phyloP scores from a whole-genome alignment of 2,888 invertebrate genomes.

The Junonia oenone region DNA sequence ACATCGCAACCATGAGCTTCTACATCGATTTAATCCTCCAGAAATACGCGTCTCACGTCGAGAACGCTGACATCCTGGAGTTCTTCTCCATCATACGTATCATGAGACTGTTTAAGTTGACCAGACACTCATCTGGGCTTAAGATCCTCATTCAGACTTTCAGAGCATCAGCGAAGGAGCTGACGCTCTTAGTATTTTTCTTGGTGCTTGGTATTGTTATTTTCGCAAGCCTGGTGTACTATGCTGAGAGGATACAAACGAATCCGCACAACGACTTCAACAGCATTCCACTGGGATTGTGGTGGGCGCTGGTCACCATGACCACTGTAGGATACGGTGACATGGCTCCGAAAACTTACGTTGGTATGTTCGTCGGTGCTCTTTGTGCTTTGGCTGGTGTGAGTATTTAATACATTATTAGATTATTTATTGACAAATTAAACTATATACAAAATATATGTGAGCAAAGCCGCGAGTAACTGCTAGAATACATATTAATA shows the following conservation, averaged over 20 bases:
- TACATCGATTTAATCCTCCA: constrained; percentile 96
- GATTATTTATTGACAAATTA: too few species aligned
- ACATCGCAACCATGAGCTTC: constrained; percentile 98
- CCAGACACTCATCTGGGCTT: constrained; percentile 97
- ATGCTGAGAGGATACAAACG: constrained; percentile 97
- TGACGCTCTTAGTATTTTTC: constrained; percentile 97
- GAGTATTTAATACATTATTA: too few species aligned
- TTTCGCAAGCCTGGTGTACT: constrained; percentile 98
- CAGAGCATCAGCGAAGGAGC: constrained; percentile 97
- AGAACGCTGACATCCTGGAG: constrained; percentile 97
- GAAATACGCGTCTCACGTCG: constrained; percentile 92
- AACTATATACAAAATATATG: too few species aligned
- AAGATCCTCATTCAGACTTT: constrained; percentile 99
- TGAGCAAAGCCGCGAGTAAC: too few species aligned
- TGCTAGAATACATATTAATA: too few species aligned
- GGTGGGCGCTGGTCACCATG: constrained; percentile 99
- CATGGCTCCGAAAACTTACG: constrained; percentile 98
- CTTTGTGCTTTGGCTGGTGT: constrained; percentile 99
- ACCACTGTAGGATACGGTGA: constrained; percentile 99
- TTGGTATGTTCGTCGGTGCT: constrained; percentile 99
- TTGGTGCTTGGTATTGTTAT: constrained; percentile 98
- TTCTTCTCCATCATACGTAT: constrained; percentile 98
- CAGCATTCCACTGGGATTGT: constrained; percentile 97
- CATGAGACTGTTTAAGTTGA: constrained; percentile 97
- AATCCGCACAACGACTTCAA: constrained; percentile 98